Evolutionary conservation across 2,797 vertebrate genomes (phyloP).

Genomic region (Alauda arvensis): DNA sequence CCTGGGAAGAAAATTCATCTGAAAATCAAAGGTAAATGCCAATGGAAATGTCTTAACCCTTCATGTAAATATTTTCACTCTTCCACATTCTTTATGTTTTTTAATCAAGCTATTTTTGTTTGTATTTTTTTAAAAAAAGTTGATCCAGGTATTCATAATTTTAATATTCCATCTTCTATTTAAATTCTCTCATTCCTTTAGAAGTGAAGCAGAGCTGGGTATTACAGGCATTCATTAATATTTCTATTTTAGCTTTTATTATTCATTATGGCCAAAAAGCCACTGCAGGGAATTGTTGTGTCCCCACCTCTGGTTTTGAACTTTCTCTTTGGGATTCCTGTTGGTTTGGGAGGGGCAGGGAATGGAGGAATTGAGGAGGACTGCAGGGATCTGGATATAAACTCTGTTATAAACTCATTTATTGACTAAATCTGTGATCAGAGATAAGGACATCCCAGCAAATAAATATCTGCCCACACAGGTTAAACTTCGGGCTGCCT

Average conservation of each 20-base stretch:
- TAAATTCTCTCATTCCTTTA: background rate
- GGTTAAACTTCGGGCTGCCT: slow-evolving; percentile 18
- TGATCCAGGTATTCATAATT: background rate
- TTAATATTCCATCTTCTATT: background rate
- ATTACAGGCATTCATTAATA: background rate
- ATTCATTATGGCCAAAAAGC: background rate
- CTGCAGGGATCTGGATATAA: background rate
- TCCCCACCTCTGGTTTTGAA: background rate
- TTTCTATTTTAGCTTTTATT: background rate
- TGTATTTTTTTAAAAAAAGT: background rate
- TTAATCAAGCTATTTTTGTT: background rate
- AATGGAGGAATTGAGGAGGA: background rate
- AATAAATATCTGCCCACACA: background rate
- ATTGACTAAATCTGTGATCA: background rate
- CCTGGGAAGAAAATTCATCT: background rate
- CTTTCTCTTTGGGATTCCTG: background rate
- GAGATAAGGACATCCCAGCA: background rate
- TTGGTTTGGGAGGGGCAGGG: background rate
- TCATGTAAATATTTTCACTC: background rate
- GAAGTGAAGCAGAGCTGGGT: background rate
- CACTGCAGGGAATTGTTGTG: background rate
- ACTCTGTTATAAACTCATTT: background rate
- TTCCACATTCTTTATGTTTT: rapidly evolving
- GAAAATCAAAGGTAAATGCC: background rate
- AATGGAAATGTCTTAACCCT: background rate